These are phyloP conservation scores for Lepidurus packardi DNA, from an alignment of 1,140 invertebrate species.

Conservation along the genomic window DNA sequence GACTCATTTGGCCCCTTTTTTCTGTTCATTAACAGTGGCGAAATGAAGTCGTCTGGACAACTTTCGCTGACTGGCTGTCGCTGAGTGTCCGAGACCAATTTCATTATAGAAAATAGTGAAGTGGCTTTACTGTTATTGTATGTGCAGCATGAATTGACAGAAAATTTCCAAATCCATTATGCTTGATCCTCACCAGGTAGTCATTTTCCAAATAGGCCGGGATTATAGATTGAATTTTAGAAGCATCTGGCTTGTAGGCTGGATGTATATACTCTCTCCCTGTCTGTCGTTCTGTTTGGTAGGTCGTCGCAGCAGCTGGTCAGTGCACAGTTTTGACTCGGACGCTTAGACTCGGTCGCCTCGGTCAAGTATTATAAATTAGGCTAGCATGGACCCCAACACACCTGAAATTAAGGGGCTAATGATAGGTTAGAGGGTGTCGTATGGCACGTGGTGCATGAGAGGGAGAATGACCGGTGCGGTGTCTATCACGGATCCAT, in stretches of 20 bases:
- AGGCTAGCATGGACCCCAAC: neutral
- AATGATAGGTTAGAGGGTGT: slow-evolving; percentile 1
- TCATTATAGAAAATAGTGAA: neutral
- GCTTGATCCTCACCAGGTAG: neutral
- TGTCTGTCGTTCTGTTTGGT: neutral
- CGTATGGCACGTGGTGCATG: slow-evolving; percentile 1
- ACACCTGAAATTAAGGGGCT: slow-evolving; percentile 17
- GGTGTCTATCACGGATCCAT: slow-evolving; percentile 6
- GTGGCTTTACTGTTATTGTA: neutral
- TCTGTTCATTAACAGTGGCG: neutral
- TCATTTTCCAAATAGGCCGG: neutral
- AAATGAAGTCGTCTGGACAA: slow-evolving; percentile 6
- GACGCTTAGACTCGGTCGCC: no score
- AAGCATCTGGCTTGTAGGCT: neutral
- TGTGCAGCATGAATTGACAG: neutral
- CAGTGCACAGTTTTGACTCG: neutral
- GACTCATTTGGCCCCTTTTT: neutral
- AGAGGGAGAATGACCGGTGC: neutral
- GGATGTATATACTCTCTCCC: neutral
- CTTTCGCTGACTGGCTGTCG: neutral
- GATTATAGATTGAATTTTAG: slow-evolving; percentile 13
- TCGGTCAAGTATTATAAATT: neutral
- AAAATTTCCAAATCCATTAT: neutral
- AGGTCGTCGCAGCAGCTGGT: neutral
- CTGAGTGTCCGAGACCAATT: neutral